These are phyloP conservation scores for Drosophila oshimai DNA, from an alignment of 1,140 invertebrate genomes.

Conservation along the genomic window DNA sequence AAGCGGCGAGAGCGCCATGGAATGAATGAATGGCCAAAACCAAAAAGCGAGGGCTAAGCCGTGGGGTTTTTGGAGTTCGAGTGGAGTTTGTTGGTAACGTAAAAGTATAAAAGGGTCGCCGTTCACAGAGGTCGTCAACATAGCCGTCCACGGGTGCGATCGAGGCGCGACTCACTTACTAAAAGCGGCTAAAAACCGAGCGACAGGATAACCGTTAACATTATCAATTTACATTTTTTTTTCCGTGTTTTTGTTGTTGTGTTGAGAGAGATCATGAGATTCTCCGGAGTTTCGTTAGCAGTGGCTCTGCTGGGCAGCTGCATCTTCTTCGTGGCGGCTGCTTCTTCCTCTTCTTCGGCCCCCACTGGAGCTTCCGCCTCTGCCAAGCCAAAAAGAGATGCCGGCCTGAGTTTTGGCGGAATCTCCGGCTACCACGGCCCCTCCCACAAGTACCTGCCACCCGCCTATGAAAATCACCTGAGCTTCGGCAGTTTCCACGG, in stretches of 20 bases:
- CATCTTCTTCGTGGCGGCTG: neutral
- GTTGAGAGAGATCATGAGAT: constrained; percentile 14
- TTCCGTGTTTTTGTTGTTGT: neutral
- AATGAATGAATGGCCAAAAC: neutral
- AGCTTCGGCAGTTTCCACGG: constrained; percentile 30
- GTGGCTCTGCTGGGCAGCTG: constrained; percentile 1
- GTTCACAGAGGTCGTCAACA: constrained; percentile 68
- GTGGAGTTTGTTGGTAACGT: constrained; percentile 5
- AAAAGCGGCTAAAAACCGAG: neutral
- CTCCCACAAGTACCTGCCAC: constrained; percentile 68
- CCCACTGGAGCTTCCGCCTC: neutral
- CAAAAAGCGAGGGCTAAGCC: neutral
- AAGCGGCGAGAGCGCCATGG: neutral
- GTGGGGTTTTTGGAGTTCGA: neutral
- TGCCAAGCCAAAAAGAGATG: constrained; percentile 6
- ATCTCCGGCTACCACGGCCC: constrained; percentile 54
- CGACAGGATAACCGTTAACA: constrained; percentile 14
- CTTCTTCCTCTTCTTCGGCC: neutral
- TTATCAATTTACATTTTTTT: constrained; percentile 7
- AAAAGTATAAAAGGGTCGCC: constrained; percentile 72
- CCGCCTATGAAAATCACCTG: constrained; percentile 17
- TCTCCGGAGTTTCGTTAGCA: constrained; percentile 14
- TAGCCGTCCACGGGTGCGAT: constrained; percentile 32
- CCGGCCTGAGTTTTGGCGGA: constrained; percentile 4
- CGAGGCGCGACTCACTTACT: constrained; percentile 34